Percentiles rank a stretch among this genome's conserved stretches.
phyloP scores from a whole-genome alignment of 2,888 invertebrate genomes.

The Tiliacea aurago region DNA sequence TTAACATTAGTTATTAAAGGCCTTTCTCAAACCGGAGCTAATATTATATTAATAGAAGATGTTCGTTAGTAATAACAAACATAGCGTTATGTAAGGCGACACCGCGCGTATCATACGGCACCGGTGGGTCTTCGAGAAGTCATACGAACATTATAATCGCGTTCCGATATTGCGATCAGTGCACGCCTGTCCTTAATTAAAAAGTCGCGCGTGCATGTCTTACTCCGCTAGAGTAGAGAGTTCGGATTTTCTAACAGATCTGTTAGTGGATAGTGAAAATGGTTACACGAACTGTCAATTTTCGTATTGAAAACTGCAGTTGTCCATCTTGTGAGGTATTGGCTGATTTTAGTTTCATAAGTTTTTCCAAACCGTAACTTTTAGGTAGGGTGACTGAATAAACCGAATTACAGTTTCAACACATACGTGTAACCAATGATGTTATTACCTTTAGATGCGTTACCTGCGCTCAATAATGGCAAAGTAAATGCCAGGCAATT shows the following conservation, averaged over 20 bases:
- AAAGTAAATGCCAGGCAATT: too few relatives aligned
- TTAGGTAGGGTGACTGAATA: neutral
- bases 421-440: too few relatives aligned
- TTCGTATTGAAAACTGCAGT: neutral
- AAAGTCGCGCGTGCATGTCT: constrained; percentile 57
- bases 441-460: too few relatives aligned
- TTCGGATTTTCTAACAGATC: neutral
- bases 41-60: constrained; percentile 62
- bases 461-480: too few relatives aligned
- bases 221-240: neutral
- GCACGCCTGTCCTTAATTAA: constrained; percentile 89
- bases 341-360: neutral
- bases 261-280: neutral
- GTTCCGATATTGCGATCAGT: constrained; percentile 89
- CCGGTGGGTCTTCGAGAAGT: constrained; percentile 88
- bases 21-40: constrained; percentile 43
- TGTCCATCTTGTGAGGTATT: neutral
- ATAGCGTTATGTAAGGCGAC: constrained; percentile 86
- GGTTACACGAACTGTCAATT: neutral
- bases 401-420: neutral
- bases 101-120: constrained; percentile 84
- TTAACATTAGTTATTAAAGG: constrained; percentile 37
- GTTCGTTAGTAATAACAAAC: constrained; percentile 69
- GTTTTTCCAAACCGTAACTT: neutral
- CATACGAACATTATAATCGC: constrained; percentile 90